Evolutionary conservation across 2,797 vertebrate species (phyloP), one percentile per base, ranked within the genome.

Genomic region (Channallabes apus): DNA sequence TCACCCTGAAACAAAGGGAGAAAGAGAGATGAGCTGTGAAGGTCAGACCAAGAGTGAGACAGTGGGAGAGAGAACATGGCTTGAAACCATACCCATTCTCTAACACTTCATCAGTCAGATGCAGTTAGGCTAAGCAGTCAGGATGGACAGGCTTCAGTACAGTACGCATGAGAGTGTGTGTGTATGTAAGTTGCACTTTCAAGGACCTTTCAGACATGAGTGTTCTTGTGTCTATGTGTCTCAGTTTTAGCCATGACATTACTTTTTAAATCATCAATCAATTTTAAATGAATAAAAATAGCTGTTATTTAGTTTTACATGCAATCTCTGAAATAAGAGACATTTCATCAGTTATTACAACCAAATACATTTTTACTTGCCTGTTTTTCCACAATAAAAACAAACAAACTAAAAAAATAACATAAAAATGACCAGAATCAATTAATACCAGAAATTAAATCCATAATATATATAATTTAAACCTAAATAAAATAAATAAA

Each of bases 41-140:
- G 35, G n/a, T 22, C 0, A 69, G 24, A 69, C 46, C 27, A 15
- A 59, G 73, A 68, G 54, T 18, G 12, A 58, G 3, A 68, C 6
- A 58, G 46, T 51, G 35, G 17, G 32, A 84, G 51, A 61, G 65
- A 46, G 83, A 35, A n/a, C 4, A 15, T 32, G 27, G 27, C 17
- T 17, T 76, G 27, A 56, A 35, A 24, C 54, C 29, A 14, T 77
- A 59, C 29, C 29, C 24, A 41, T 68, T 5, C 3, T 59, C 56
- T 72, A 69, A 15, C 4, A 8, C 24, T 85, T 68, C 27, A 32
- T 41, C 75, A 71, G n/a, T 85, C 65, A 78, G 59, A 79, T 14
- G 1, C 59, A 62, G 24, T 79, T 79, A 62, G 77, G n/a, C 35
- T 41, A 62, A 62, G 58, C 32, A 62, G 27, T 62, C 14, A 61